Base-by-base conservation (phyloP, 2,113 vertebrate genomes). In the Centropus unirufus region DNA sequence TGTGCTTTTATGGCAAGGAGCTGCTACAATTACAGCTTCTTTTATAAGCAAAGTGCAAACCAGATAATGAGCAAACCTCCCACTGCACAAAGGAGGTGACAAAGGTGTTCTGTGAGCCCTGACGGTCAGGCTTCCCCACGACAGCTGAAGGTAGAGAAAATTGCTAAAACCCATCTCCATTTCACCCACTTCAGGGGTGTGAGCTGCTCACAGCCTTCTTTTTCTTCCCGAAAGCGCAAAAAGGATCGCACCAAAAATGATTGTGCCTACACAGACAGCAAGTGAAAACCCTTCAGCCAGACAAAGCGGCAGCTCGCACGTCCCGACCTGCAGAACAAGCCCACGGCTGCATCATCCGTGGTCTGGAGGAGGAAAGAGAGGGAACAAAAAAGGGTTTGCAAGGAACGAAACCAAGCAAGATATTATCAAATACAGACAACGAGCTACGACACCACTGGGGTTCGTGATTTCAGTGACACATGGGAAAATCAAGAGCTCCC, bases 1-100 rank as follows among this genome's bases (percentile, higher is more conserved):
- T 94, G 85, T 87, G 80, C 92, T 93, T 90, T 93, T 92, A 90
- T 82, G 88, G 92, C 94, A 81, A 91, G 88, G 85, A 92, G 88
- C 90, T 93, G 78, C 80, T 39, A 88, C 92, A 92, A 93, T 95
- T 93, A 89, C 93, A 82, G 81, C 74, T 92, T 64, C 91, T 95
- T 95, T 89, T 91, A 78, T 82, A 92, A 89, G 74, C 1, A 30
- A 82, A 92, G 92, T 69, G 91, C 91, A 87, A 89, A 74, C 69
- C 87, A 76, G 94, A 92, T 93, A 97, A 97, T 75, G 95, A 95
- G 91, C 93, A 95, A 87, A 91, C 87, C 91, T 96, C 95, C 94
- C 81, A 82, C 81, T 0, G 4, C 87, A 95, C 91, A 95, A 96
- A 95, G 81, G 77, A 93, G 94, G 94, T 36, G 39, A 86, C 3